These are phyloP conservation scores for Ctenopoma multispine DNA, from an alignment of 2,797 vertebrate genomes.

Conservation along the genomic window DNA sequence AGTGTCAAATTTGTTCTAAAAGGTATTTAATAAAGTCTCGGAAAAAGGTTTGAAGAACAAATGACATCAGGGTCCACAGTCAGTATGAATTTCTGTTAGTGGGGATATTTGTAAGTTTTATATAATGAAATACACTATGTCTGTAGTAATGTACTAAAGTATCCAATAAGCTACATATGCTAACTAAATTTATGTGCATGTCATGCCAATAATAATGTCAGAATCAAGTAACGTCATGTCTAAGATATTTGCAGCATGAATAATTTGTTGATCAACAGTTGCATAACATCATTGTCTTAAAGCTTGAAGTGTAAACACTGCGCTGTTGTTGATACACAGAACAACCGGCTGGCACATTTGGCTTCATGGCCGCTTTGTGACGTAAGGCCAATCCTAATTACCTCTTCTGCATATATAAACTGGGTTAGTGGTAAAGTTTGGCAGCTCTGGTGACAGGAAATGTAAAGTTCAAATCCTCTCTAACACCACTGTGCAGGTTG, in stretches of 20 bases:
- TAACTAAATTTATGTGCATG: too few relatives aligned
- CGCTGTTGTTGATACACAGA: conserved; percentile 46
- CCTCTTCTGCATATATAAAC: conserved; percentile 27
- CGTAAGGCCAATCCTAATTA: background rate
- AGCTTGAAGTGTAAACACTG: conserved; percentile 28
- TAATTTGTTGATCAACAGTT: conserved; percentile 22
- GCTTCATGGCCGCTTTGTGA: conserved; percentile 24
- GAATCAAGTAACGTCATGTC: background rate
- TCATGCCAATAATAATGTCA: background rate
- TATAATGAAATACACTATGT: too few relatives aligned
- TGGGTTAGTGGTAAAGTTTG: conserved; percentile 1
- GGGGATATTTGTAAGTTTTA: too few relatives aligned
- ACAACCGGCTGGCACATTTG: conserved; percentile 41
- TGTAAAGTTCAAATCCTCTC: background rate
- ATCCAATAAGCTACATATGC: too few relatives aligned
- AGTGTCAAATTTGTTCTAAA: background rate
- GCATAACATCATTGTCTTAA: conserved; percentile 52
- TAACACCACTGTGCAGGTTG: background rate
- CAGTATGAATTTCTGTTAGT: too few relatives aligned
- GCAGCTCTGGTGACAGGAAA: conserved; percentile 6
- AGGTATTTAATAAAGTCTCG: too few relatives aligned
- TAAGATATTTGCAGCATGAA: conserved; percentile 12
- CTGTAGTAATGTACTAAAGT: too few relatives aligned
- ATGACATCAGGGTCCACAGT: too few relatives aligned
- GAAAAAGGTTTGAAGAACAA: too few relatives aligned